These are phyloP conservation scores for Stenotaenia linearis DNA, from an alignment of 2,888 invertebrate species.

Conservation along the genomic window DNA sequence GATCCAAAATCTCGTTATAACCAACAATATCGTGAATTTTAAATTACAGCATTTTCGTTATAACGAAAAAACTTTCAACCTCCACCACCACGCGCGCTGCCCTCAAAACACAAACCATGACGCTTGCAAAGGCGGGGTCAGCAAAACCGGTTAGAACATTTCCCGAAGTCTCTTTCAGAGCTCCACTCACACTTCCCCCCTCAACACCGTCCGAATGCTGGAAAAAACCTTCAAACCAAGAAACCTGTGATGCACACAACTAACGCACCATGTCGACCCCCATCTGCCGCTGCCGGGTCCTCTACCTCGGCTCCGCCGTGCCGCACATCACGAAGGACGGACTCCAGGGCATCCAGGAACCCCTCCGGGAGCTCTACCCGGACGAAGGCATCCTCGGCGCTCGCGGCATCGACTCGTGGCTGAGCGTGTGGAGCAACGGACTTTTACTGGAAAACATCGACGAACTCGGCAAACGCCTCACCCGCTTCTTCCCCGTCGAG, in stretches of 20 bases:
- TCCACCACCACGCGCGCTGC: neutral
- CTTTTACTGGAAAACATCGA: conserved; percentile 89
- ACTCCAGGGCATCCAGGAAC: conserved; percentile 94
- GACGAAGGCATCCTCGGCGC: conserved; percentile 84
- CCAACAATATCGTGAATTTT: too few species aligned
- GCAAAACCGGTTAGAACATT: neutral
- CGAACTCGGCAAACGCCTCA: conserved; percentile 87
- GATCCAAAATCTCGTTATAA: too few species aligned
- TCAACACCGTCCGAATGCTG: too few species aligned
- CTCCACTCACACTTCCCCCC: too few species aligned
- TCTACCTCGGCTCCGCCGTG: conserved; percentile 93
- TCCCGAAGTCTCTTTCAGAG: neutral
- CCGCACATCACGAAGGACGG: conserved; percentile 98
- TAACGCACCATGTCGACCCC: conserved; percentile 62
- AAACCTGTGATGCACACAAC: neutral
- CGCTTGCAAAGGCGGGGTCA: neutral
- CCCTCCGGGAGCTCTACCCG: conserved; percentile 89
- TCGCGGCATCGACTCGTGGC: conserved; percentile 90
- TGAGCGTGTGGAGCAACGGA: conserved; percentile 96
- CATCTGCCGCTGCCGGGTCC: conserved; percentile 91
- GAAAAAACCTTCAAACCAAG: too few species aligned
- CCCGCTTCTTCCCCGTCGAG: conserved; percentile 92
- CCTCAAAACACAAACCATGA: neutral
- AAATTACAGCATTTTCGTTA: too few species aligned
- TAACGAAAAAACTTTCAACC: neutral